Evolutionary conservation across 2,888 invertebrate genomes (phyloP).

Genomic region (Synergus gifuensis): DNA sequence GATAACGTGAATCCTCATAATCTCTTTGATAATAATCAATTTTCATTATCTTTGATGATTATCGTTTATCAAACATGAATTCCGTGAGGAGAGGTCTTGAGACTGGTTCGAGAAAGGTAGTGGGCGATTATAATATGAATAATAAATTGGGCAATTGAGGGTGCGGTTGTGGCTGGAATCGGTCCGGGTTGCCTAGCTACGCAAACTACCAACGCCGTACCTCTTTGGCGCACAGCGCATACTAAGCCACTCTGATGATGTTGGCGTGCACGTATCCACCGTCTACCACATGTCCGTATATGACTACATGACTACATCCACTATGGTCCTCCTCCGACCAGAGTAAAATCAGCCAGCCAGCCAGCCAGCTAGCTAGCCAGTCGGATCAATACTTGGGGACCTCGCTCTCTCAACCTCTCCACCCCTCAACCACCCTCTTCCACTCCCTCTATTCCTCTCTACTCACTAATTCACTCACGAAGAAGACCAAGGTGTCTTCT

Average conservation of each 20-base stretch:
- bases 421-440: slow-evolving; percentile 13
- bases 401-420: slow-evolving; percentile 60
- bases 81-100: neutral
- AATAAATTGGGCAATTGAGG: slow-evolving; percentile 74
- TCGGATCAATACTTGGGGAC: slow-evolving; percentile 75
- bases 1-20: neutral
- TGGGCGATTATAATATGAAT: slow-evolving; percentile 65
- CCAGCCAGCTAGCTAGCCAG: slow-evolving; percentile 55
- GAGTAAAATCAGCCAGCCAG: slow-evolving; percentile 73
- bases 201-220: slow-evolving; percentile 69
- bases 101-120: neutral
- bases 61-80: neutral
- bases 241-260: slow-evolving; percentile 49
- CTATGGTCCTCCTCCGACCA: slow-evolving; percentile 72
- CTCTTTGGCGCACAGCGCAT: slow-evolving; percentile 56
- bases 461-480: slow-evolving; percentile 44
- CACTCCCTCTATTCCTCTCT: slow-evolving; percentile 41
- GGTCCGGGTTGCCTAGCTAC: slow-evolving; percentile 73
- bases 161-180: slow-evolving; percentile 74
- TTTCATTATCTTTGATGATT: slow-evolving; percentile 4
- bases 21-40: neutral
- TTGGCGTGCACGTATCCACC: slow-evolving; percentile 56
- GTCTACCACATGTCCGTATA: slow-evolving; percentile 59
- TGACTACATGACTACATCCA: slow-evolving; percentile 61
- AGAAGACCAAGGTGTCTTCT: slow-evolving; percentile 24